A percentile compares a stretch with the other conserved stretches of the same genome.
Evolutionary conservation across 1,140 invertebrate genomes (phyloP).

Genomic region (Pseudoatta argentina): DNA sequence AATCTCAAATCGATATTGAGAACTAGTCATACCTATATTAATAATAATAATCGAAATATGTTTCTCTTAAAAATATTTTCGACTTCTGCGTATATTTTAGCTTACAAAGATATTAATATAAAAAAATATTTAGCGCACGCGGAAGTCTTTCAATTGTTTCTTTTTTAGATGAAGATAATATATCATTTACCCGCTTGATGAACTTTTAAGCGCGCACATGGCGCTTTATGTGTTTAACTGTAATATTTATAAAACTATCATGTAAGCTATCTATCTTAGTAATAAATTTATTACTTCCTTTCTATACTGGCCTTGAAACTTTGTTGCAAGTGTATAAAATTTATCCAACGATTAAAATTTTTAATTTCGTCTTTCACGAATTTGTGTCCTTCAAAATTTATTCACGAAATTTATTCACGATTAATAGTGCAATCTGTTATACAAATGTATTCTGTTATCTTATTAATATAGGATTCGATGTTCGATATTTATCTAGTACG

Average conservation of each 20-base stretch:
- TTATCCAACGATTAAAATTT: conserved; percentile 9
- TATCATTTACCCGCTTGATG: conserved; percentile 77
- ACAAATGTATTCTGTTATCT: not conserved
- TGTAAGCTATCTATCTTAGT: conserved; percentile 8
- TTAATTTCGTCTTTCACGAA: not conserved
- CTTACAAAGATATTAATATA: conserved; percentile 5
- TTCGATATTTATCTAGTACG: conserved; percentile 39
- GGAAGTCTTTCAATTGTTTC: conserved; percentile 14
- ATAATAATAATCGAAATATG: not conserved
- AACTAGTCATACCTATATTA: not conserved
- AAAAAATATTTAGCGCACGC: conserved; percentile 10
- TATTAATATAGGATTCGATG: conserved; percentile 6
- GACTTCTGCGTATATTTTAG: conserved; percentile 1
- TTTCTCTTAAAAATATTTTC: not conserved
- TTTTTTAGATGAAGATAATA: conserved; percentile 19
- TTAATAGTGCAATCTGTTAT: not conserved
- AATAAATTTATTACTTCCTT: conserved; percentile 13
- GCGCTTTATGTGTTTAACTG: conserved; percentile 41
- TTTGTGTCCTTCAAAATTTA: not conserved
- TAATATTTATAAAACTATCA: conserved; percentile 44
- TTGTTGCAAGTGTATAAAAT: conserved; percentile 1
- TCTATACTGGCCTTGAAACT: conserved; percentile 27
- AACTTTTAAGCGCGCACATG: conserved; percentile 72
- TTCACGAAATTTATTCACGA: not conserved
- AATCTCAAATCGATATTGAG: not conserved